Conservation (phyloP, 2,888 invertebrate genomes). For the Drosophila tanythrix region DNA sequence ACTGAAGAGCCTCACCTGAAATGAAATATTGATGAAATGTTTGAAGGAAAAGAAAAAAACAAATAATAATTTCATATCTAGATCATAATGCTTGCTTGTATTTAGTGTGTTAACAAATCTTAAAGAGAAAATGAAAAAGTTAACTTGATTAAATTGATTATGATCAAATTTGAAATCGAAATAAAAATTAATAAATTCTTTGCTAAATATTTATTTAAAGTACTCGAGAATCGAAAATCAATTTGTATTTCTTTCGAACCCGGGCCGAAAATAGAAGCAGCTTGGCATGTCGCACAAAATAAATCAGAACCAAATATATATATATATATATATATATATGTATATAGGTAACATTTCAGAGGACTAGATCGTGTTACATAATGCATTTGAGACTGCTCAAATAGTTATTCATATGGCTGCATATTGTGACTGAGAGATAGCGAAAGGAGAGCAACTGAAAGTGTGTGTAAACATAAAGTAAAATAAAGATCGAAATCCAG, state of each 20-base stretch:
- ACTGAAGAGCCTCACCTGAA: conserved; percentile 21
- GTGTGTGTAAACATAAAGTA: not conserved
- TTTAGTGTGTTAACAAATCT: conserved; percentile 60
- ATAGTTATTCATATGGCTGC: conserved; percentile 39
- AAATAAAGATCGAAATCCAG: not conserved
- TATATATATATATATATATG: not conserved
- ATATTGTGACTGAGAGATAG: conserved; percentile 22
- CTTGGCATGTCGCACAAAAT: conserved; percentile 49
- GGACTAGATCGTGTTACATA: conserved; percentile 60
- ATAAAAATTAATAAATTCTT: conserved; percentile 66
- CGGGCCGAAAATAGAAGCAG: conserved; percentile 43
- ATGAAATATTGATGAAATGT: conserved; percentile 4
- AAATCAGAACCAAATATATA: not conserved
- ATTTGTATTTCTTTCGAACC: conserved; percentile 44
- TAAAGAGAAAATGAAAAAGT: conserved; percentile 32
- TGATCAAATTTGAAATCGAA: conserved; percentile 20
- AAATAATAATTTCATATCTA: conserved; percentile 21
- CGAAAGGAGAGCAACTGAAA: not conserved
- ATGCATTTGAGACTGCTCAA: conserved; percentile 40
- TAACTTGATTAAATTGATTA: conserved; percentile 17
- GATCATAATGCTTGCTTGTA: conserved; percentile 48
- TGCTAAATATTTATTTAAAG: conserved; percentile 55
- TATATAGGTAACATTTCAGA: conserved; percentile 24
- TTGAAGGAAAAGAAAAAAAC: conserved; percentile 22
- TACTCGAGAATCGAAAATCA: conserved; percentile 52